These are phyloP conservation scores for Ferrisia virgata DNA, from an alignment of 2,888 invertebrate genomes.

Conservation along the genomic window DNA sequence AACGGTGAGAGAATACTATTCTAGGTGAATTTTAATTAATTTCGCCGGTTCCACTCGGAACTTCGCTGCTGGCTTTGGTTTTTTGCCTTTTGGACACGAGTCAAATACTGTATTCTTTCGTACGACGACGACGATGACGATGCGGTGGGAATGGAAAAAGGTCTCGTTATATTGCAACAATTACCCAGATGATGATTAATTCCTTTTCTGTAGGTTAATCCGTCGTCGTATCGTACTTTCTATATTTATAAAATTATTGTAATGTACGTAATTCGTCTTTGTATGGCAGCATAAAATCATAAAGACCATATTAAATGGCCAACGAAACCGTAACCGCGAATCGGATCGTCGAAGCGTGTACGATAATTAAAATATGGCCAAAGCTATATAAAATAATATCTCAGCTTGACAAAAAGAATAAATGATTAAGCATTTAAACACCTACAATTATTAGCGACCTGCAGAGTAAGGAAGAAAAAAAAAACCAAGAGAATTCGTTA, in stretches of 20 bases:
- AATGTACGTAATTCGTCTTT: neutral
- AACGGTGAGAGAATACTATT: neutral
- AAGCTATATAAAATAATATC: neutral
- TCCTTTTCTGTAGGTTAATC: neutral
- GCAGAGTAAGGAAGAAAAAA: neutral
- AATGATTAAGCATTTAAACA: conserved; percentile 3
- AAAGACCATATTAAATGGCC: neutral
- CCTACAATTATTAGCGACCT: neutral
- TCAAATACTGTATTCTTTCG: neutral
- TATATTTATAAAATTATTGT: neutral
- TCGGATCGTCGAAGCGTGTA: neutral
- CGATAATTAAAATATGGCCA: neutral
- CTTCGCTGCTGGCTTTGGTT: neutral
- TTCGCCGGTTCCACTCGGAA: neutral
- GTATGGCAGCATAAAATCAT: neutral
- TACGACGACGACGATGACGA: too few relatives aligned
- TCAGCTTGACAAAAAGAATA: neutral
- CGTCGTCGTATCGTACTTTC: neutral
- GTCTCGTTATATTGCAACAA: neutral
- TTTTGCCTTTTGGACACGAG: neutral
- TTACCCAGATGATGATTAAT: neutral
- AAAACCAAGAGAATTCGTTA: neutral
- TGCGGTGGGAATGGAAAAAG: neutral
- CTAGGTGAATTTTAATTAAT: neutral
- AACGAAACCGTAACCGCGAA: neutral